phyloP scores from a whole-genome alignment of 2,113 vertebrate species.

The Corythornis vintsioides region DNA sequence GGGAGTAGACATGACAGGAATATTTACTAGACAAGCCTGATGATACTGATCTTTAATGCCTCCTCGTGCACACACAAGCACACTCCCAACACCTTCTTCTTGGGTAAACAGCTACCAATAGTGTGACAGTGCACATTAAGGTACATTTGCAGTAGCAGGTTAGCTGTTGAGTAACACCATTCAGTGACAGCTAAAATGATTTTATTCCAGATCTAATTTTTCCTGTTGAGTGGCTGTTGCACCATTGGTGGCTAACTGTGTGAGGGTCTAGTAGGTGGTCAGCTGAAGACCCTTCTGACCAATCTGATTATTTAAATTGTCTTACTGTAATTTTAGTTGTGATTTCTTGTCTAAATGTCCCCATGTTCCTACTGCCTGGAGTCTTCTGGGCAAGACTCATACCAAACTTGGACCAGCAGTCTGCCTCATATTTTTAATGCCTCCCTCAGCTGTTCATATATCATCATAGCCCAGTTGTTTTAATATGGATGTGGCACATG shows the following conservation, averaged over 20 bases:
- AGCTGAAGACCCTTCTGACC: not conserved
- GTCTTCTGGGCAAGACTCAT: not conserved
- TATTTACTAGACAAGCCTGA: constrained; percentile 3
- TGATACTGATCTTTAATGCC: not conserved
- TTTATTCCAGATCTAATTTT: not conserved
- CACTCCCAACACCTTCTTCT: not conserved
- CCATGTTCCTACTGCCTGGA: not conserved
- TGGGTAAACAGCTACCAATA: not conserved
- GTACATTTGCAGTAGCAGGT: not conserved
- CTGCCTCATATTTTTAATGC: not conserved
- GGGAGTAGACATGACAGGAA: not conserved
- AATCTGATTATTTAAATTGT: not conserved
- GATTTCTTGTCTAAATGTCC: not conserved
- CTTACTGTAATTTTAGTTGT: not conserved
- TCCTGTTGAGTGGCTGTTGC: not conserved
- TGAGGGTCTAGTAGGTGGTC: not conserved
- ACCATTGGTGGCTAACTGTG: not conserved
- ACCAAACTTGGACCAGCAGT: not conserved
- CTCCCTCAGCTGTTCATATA: not conserved
- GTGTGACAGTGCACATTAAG: not conserved
- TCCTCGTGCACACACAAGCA: not conserved
- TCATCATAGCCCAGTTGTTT: not conserved
- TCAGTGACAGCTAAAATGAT: not conserved
- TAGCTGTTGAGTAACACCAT: not conserved
- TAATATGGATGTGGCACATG: not conserved